These are phyloP conservation scores for Thalassoma bifasciatum DNA, from an alignment of 2,113 vertebrate genomes.

Conservation along the genomic window DNA sequence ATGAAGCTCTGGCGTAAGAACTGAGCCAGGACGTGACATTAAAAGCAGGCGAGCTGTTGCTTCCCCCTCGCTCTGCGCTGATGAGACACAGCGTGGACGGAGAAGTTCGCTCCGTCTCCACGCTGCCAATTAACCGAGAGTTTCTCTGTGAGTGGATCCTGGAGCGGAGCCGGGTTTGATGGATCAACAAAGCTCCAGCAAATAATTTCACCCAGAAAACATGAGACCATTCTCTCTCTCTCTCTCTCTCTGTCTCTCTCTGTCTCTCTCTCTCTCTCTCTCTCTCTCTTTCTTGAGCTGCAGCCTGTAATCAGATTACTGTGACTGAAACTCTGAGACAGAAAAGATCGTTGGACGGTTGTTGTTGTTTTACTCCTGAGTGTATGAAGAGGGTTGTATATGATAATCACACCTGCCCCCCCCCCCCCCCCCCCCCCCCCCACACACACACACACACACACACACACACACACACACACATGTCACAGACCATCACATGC, in stretches of 20 bases:
- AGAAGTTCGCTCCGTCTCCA: too few species aligned
- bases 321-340: constrained; percentile 37
- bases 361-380: background rate
- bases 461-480: too few species aligned
- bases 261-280: constrained; percentile 56
- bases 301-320: constrained; percentile 62
- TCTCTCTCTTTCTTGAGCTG: too few species aligned
- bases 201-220: constrained; percentile 74
- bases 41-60: constrained; percentile 50
- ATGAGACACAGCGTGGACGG: too few species aligned
- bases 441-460: too few species aligned
- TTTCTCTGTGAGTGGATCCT: constrained; percentile 73
- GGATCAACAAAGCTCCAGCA: constrained; percentile 78
- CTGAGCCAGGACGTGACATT: constrained; percentile 57
- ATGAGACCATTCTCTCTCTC: constrained; percentile 57
- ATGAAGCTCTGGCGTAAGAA: constrained; percentile 71
- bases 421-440: background rate
- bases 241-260: constrained; percentile 57
- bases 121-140: constrained; percentile 79
- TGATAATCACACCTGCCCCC: constrained; percentile 25
- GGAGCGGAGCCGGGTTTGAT: constrained; percentile 75
- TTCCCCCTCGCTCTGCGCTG: constrained; percentile 26
- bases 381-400: too few species aligned
- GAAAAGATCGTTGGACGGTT: constrained; percentile 45
- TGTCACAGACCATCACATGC: constrained; percentile 59